Evolutionary conservation across 2,888 invertebrate genomes (phyloP).

Genomic region (Drosophila mimica): DNA sequence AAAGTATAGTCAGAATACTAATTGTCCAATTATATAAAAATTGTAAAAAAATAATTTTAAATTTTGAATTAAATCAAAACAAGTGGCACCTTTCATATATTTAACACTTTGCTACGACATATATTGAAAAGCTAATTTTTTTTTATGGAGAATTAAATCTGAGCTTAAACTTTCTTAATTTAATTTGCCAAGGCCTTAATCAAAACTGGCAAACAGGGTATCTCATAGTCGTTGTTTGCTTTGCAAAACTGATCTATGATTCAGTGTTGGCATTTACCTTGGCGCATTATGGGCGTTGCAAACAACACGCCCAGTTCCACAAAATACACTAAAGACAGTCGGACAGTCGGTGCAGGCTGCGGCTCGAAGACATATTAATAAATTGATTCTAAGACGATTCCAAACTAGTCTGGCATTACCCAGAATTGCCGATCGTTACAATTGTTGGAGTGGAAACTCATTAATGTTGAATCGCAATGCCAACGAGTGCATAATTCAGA

Average conservation of each 20-base stretch:
- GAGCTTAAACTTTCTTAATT: neutral
- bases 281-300: conserved; percentile 57
- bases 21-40: too few species aligned
- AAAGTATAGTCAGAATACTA: too few species aligned
- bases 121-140: neutral
- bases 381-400: conserved; percentile 46
- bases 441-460: conserved; percentile 55
- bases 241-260: neutral
- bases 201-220: conserved; percentile 13
- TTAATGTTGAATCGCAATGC: conserved; percentile 65
- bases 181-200: neutral
- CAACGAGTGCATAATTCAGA: conserved; percentile 69
- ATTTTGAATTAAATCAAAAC: neutral
- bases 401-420: conserved; percentile 30
- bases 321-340: conserved; percentile 4
- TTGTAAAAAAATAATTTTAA: neutral
- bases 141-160: neutral
- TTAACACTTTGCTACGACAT: neutral
- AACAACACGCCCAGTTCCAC: conserved; percentile 62
- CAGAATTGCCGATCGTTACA: conserved; percentile 16
- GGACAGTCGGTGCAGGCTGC: conserved; percentile 4
- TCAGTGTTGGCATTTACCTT: conserved; percentile 75
- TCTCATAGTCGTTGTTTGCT: neutral
- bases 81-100: neutral
- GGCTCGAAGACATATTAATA: conserved; percentile 37